These are phyloP conservation scores for Agriopis aurantiaria DNA, from an alignment of 2,888 invertebrate species.

Conservation along the genomic window DNA sequence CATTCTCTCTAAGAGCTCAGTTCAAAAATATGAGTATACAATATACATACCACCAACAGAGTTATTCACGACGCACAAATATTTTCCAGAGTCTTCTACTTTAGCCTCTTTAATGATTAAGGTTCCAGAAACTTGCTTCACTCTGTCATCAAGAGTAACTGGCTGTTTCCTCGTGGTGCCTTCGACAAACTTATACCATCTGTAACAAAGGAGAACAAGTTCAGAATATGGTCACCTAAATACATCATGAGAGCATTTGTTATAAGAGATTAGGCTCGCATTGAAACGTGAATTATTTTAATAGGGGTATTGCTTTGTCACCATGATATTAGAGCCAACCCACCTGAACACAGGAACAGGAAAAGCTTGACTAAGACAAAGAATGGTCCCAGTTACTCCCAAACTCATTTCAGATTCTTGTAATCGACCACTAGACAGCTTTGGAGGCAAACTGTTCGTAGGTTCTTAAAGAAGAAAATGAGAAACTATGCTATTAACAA, in stretches of 20 bases:
- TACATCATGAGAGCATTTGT: not conserved
- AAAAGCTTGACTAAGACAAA: conserved; percentile 91
- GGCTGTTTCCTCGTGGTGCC: conserved; percentile 94
- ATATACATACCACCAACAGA: conserved; percentile 91
- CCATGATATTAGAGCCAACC: conserved; percentile 60
- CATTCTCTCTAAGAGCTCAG: not conserved
- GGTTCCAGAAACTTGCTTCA: conserved; percentile 97
- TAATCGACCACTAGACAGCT: conserved; percentile 86
- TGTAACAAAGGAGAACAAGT: conserved; percentile 88
- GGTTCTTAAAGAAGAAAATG: conserved; percentile 86
- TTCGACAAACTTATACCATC: conserved; percentile 98
- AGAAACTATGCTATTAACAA: conserved; percentile 51
- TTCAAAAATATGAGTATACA: conserved; percentile 38
- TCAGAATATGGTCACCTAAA: conserved; percentile 52
- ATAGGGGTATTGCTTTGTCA: not conserved
- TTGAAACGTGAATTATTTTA: conserved; percentile 7
- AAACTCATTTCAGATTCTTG: conserved; percentile 77
- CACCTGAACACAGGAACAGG: conserved; percentile 92
- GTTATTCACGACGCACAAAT: conserved; percentile 97
- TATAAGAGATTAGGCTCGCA: conserved; percentile 1
- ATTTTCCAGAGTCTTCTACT: conserved; percentile 97
- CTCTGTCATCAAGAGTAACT: conserved; percentile 95
- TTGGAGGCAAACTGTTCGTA: conserved; percentile 89
- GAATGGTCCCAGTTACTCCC: conserved; percentile 77
- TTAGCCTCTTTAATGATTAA: conserved; percentile 96